A percentile compares a stretch with the other conserved stretches of the same genome.
phyloP scores from a whole-genome alignment of 2,797 vertebrate species.

The Falco cherrug region DNA sequence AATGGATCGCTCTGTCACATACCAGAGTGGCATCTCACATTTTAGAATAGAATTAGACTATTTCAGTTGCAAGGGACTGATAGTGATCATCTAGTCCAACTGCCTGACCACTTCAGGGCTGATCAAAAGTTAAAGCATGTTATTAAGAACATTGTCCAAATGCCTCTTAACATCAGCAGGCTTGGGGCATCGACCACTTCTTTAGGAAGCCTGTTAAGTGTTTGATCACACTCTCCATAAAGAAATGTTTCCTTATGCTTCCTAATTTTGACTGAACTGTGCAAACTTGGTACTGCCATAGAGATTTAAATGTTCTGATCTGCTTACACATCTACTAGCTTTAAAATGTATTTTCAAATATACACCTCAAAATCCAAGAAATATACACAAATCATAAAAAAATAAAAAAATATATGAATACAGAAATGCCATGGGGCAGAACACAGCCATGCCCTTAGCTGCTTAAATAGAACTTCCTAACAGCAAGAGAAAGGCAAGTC shows the following conservation, averaged over 20 bases:
- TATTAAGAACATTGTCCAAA: not conserved
- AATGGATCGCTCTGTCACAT: accelerated
- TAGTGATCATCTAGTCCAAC: accelerated
- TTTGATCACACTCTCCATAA: not conserved
- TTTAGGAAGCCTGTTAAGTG: not conserved
- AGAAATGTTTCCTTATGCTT: not conserved
- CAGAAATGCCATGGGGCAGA: not conserved
- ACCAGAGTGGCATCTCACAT: not conserved
- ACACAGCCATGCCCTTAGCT: not conserved
- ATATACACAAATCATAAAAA: not conserved
- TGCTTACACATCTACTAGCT: not conserved
- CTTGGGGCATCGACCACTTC: not conserved
- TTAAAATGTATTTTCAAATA: not conserved
- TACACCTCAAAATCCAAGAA: not conserved
- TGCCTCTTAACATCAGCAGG: not conserved
- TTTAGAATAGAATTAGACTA: not conserved
- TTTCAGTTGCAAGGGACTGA: not conserved
- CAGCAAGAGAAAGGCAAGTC: not conserved
- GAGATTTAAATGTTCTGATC: not conserved
- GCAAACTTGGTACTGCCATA: not conserved
- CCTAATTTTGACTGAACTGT: not conserved
- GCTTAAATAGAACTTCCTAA: not conserved
- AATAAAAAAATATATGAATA: not conserved
- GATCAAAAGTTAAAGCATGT: not conserved
- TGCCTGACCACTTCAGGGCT: not conserved